Evolutionary conservation across 2,797 vertebrate species (phyloP), one percentile per base, ranked within the genome.

Genomic region (Lepilemur ruficaudatus): DNA sequence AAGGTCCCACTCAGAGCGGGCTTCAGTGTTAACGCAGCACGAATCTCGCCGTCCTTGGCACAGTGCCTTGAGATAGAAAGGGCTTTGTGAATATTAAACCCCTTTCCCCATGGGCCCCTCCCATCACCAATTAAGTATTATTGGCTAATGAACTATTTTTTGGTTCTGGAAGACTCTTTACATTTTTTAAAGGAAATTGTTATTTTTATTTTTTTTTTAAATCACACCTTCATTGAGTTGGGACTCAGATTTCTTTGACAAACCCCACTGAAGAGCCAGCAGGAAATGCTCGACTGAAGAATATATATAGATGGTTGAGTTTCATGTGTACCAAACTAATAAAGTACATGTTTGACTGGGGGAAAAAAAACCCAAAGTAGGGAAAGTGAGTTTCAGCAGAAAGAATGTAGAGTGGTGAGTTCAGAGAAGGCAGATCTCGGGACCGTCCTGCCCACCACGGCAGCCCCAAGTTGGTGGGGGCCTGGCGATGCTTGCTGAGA

Each of bases 1-100:
- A 97, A 97, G 91, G 67, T 91, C 80, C 91, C 9, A 2, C 69
- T 94, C 46, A 73, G 79, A 93, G 75, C 67, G 63, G 83, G 83
- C 81, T 96, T 91, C 32, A 46, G 65, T 46, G 70, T 93, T 89
- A 59, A 59, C 13, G 11, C 13, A 91, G 48, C 32, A 17, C 12
- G 43, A 85, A 67, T 91, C 59, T 94, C 38, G 55, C 76, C 91
- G 52, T 70, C 93, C 43, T 50, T 90, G 76, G 78, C 55, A 91
- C 59, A n/a, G 69, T 20, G n/a, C 70, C 78, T 25, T 84, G 43
- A 22, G 38, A 90, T 35, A 73, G 91, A 88, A 95, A 94, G 79
- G n/a, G 17, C 50, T 46, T 63, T 52, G 13, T 50, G 67, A 93
- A 69, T 91, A 93, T 52, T 84, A 89, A 89, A 72, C 32, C 57